These are phyloP conservation scores for Discoglossus pictus DNA, from an alignment of 2,797 vertebrate genomes.

Conservation along the genomic window DNA sequence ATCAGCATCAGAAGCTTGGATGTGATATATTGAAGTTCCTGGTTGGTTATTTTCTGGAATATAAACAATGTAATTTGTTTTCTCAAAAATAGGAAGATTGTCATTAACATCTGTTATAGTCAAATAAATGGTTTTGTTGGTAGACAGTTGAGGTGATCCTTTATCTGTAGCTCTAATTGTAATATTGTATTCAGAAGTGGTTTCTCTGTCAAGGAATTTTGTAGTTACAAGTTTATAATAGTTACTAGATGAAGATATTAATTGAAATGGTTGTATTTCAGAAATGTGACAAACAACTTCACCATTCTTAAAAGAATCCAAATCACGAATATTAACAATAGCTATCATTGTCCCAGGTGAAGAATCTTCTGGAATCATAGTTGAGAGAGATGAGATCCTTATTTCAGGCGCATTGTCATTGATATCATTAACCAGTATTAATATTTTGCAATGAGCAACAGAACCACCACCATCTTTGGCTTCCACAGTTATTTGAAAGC, in stretches of 20 bases:
- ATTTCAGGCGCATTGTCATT: conserved; percentile 77
- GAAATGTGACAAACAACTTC: conserved; percentile 67
- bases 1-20: conserved; percentile 71
- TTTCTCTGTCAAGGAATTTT: conserved; percentile 68
- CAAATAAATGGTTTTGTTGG: conserved; percentile 66
- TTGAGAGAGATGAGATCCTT: conserved; percentile 68
- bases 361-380: conserved; percentile 66
- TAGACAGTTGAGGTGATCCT: conserved; percentile 66
- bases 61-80: conserved; percentile 67
- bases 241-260: conserved; percentile 69
- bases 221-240: conserved; percentile 74
- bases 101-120: conserved; percentile 76
- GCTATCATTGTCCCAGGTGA: conserved; percentile 66
- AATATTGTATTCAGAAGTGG: conserved; percentile 65
- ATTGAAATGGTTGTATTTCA: conserved; percentile 67
- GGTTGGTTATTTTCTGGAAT: conserved; percentile 72
- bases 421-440: conserved; percentile 70
- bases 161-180: conserved; percentile 65
- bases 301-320: conserved; percentile 73
- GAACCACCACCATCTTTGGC: conserved; percentile 73
- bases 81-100: conserved; percentile 74
- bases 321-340: conserved; percentile 75
- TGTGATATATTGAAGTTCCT: conserved; percentile 67
- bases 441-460: conserved; percentile 59
- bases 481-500: conserved; percentile 70